Evolutionary conservation across 2,797 vertebrate species (phyloP), one percentile per base, ranked within the genome.

Genomic region (Heterohyrax brucei): DNA sequence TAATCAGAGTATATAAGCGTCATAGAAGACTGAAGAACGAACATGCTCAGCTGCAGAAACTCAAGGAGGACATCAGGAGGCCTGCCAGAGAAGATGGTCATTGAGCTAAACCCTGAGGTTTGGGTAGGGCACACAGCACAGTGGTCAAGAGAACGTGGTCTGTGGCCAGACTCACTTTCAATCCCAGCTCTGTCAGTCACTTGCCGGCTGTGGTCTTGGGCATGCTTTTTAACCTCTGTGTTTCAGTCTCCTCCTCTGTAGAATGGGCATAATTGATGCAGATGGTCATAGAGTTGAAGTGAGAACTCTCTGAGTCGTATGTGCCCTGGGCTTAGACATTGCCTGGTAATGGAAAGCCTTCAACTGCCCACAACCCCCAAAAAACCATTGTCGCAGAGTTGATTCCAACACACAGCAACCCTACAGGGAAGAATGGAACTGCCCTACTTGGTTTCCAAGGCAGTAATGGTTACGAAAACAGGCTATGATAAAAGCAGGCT

Each of bases 21-120:
- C 59, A 94, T n/a, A 90, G n/a, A 91, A 94, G 56, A n/a, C 46
- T 87, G 90, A 76, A 93, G 16, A 24, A 76, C 44, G 73, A 85
- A 78, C 30, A 33, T 62, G 53, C 56, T 13, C 22, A 61, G 39
- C 66, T 89, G 61, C 46, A 85, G 72, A 89, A 85, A 70, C 50
- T 82, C 44, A 90, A 66, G 87, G 48, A 91, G 80, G 80, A 86
- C n/a, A 59, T 72, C 80, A 91, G 92, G 70, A 93, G 80, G 83
- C n/a, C 30, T 92, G 48, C 53, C 5, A n/a, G 91, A 81, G 85
- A 93, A 80, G 84, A 75, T 4, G 18, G 30, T 90, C 68, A 88
- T 50, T 82, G 75, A 88, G 33, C 78, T 68, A 46, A 89, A 18
- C 72, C 64, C 39, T 86, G 75, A 95, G 68, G 30, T 75, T 48